Percentiles rank a stretch among this genome's conserved stretches.
phyloP scores from a whole-genome alignment of 2,888 invertebrate species.

The Mesoligia furuncula region DNA sequence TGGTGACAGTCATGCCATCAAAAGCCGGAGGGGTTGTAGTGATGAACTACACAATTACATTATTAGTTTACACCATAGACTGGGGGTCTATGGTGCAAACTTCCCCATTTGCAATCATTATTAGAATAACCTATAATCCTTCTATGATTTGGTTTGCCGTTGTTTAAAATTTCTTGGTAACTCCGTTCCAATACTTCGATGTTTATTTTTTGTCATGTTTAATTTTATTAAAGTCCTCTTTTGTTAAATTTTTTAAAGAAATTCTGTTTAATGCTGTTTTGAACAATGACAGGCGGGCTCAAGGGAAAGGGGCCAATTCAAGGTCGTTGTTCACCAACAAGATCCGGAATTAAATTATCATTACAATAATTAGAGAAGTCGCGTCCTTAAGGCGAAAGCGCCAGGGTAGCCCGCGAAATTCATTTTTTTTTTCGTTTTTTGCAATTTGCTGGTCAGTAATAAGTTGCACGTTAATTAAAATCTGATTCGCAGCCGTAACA shows the following conservation, averaged over 20 bases:
- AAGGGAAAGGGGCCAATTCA: not conserved
- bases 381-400: no score
- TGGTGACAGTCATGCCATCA: conserved; percentile 8
- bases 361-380: conserved; percentile 9
- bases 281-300: not conserved
- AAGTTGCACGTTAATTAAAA: no score
- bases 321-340: not conserved
- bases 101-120: not conserved
- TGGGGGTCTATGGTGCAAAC: not conserved
- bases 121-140: conserved; percentile 1
- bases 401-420: no score
- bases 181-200: no score
- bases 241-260: not conserved
- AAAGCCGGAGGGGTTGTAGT: not conserved
- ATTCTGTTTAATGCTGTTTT: not conserved
- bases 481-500: no score
- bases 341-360: not conserved
- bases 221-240: not conserved
- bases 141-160: not conserved
- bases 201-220: not conserved
- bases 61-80: conserved; percentile 4
- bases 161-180: not conserved
- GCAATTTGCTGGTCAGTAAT: no score
- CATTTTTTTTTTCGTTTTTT: no score
- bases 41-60: conserved; percentile 15